Conservation (phyloP, 2,888 invertebrate genomes). For the Ormia ochracea region DNA sequence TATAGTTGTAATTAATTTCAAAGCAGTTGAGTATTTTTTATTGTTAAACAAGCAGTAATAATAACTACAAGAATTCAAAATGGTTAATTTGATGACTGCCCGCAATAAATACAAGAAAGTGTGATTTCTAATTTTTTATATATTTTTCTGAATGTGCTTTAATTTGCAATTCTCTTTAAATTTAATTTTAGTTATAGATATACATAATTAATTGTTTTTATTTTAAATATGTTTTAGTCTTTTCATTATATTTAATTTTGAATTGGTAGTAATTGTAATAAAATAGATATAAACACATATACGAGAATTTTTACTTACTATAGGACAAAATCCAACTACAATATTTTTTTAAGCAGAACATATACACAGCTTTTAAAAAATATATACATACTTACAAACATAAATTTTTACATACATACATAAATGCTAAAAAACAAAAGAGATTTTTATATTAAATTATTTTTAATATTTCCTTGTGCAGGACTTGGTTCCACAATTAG, state of each 20-base stretch:
- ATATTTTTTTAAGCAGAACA: constrained; percentile 42
- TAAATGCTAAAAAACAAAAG: no score
- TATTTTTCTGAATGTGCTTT: constrained; percentile 11
- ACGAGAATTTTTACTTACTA: constrained; percentile 10
- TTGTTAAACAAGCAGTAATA: constrained; percentile 30
- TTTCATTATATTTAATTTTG: background rate
- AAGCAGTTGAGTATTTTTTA: constrained; percentile 44
- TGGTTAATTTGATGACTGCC: constrained; percentile 58
- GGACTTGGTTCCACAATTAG: no score
- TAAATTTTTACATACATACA: constrained; percentile 6
- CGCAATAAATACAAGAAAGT: constrained; percentile 56
- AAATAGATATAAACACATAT: constrained; percentile 5
- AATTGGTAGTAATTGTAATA: constrained; percentile 46
- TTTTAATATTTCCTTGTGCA: no score
- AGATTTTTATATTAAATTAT: no score
- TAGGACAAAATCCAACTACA: constrained; percentile 29
- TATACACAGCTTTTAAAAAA: background rate
- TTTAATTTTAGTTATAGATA: constrained; percentile 21
- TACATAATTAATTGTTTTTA: constrained; percentile 5
- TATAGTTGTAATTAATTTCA: constrained; percentile 45
- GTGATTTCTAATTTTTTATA: constrained; percentile 48
- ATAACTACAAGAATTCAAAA: constrained; percentile 35
- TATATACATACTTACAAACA: background rate
- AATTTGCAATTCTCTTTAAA: constrained; percentile 39
- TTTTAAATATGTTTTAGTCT: background rate